These are phyloP conservation scores for Poeciliopsis infans DNA, from an alignment of 2,797 vertebrate species.

Conservation along the genomic window DNA sequence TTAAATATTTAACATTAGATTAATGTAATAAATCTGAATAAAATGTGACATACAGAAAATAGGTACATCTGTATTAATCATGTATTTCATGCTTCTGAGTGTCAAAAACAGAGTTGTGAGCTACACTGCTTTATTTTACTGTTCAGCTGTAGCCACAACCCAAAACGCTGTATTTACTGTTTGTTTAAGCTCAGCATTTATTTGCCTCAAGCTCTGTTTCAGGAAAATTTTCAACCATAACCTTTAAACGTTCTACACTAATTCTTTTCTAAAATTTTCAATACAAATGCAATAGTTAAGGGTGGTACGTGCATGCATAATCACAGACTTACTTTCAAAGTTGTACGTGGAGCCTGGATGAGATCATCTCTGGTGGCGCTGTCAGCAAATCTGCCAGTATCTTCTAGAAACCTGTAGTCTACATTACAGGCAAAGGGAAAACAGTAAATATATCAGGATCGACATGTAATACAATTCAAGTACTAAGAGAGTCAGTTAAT, in stretches of 20 bases:
- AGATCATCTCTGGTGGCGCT: constrained; percentile 83
- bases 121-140: not conserved
- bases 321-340: constrained; percentile 56
- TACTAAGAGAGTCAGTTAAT: not conserved
- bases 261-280: not conserved
- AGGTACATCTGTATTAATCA: not conserved
- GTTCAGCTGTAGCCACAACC: not conserved
- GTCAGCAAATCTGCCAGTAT: constrained; percentile 88
- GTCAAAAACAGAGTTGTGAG: not conserved
- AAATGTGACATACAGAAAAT: not conserved
- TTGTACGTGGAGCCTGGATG: constrained; percentile 50
- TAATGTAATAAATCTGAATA: not conserved
- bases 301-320: not conserved
- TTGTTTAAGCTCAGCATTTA: not conserved
- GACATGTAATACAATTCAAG: not conserved
- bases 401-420: constrained; percentile 98
- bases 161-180: not conserved
- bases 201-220: not conserved
- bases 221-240: not conserved
- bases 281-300: not conserved
- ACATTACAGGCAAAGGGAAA: constrained; percentile 42
- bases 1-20: not conserved
- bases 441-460: not conserved
- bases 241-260: not conserved
- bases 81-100: not conserved